Conservation (phyloP, 2,888 invertebrate species). For the Athalia rosae region DNA sequence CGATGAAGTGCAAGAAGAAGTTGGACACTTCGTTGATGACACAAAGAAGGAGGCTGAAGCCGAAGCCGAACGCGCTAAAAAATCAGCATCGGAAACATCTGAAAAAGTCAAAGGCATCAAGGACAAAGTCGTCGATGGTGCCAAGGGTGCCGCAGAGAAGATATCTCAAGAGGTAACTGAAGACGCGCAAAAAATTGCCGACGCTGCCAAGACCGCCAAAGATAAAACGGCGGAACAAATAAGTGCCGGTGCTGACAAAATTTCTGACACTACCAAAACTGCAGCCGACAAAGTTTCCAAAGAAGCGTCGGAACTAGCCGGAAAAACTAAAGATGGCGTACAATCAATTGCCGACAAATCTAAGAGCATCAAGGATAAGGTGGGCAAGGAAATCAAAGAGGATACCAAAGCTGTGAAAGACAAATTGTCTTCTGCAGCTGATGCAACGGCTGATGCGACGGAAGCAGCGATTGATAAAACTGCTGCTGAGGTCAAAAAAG, state of each 20-base stretch:
- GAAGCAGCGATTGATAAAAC: conserved; percentile 48
- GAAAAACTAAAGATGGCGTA: conserved; percentile 61
- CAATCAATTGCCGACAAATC: conserved; percentile 73
- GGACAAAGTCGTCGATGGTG: conserved; percentile 45
- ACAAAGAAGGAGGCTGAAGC: conserved; percentile 52
- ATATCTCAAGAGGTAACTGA: conserved; percentile 46
- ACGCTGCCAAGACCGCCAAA: conserved; percentile 75
- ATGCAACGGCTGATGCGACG: conserved; percentile 45
- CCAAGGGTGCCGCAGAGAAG: conserved; percentile 46
- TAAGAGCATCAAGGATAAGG: conserved; percentile 57
- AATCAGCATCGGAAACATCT: conserved; percentile 42
- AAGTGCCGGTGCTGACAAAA: conserved; percentile 72
- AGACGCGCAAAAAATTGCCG: conserved; percentile 42
- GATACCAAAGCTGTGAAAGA: conserved; percentile 45
- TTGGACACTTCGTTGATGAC: conserved; percentile 56
- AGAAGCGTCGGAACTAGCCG: conserved; percentile 46
- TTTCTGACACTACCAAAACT: conserved; percentile 71
- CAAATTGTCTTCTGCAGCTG: conserved; percentile 43
- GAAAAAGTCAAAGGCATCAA: conserved; percentile 46
- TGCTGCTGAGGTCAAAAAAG: conserved; percentile 71
- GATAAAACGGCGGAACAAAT: conserved; percentile 76
- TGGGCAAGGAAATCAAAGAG: conserved; percentile 49
- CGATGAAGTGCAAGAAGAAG: conserved; percentile 54
- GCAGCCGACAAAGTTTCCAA: conserved; percentile 71
- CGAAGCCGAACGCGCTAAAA: conserved; percentile 50